Evolutionary conservation across 2,888 invertebrate genomes (phyloP).

Genomic region (Drosophila quasianomalipes): DNA sequence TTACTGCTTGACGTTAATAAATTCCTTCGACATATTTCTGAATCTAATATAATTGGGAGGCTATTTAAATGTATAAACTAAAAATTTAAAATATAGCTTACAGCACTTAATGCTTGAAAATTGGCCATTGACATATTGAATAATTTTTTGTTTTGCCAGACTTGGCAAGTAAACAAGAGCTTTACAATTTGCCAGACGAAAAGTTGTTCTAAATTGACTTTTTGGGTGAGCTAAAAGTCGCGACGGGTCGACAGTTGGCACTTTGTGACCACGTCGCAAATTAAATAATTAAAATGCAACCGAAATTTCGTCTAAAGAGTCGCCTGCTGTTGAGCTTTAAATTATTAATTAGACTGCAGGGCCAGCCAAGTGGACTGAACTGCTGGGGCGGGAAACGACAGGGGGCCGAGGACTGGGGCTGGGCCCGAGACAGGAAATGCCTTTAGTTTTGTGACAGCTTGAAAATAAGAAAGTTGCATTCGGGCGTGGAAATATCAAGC

Average conservation of each 20-base stretch:
- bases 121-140: neutral
- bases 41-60: neutral
- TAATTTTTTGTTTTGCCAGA: neutral
- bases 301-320: conserved; percentile 34
- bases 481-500: conserved; percentile 43
- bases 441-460: conserved; percentile 47
- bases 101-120: neutral
- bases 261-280: conserved; percentile 48
- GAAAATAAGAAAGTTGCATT: conserved; percentile 41
- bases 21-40: neutral
- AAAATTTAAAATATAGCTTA: neutral
- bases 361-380: conserved; percentile 29
- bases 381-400: neutral
- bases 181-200: conserved; percentile 32
- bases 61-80: neutral
- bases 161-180: conserved; percentile 12
- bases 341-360: conserved; percentile 71
- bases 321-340: conserved; percentile 58
- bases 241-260: conserved; percentile 24
- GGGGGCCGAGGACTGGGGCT: neutral
- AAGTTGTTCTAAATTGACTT: conserved; percentile 54
- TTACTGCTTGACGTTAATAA: neutral
- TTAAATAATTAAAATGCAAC: conserved; percentile 67
- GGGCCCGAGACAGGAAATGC: conserved; percentile 18
- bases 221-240: conserved; percentile 29